Evolutionary conservation across 1,140 invertebrate species (phyloP).

Genomic region (Diorhabda elongata): DNA sequence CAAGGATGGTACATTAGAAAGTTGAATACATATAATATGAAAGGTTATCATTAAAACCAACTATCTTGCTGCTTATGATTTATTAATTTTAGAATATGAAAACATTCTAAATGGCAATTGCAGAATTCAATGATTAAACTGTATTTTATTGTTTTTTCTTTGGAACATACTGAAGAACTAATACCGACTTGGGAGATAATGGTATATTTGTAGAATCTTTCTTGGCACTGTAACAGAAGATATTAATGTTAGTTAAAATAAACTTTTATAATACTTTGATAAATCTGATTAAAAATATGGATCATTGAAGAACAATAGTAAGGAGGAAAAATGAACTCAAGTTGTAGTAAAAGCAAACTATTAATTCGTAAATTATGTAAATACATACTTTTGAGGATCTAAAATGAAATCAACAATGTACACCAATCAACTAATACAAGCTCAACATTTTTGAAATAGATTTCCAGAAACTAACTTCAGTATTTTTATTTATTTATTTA

Average conservation of each 20-base stretch:
- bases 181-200: conserved; percentile 47
- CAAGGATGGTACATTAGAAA: too few species aligned
- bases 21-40: too few species aligned
- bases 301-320: too few species aligned
- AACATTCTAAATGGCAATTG: neutral
- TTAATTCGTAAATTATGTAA: neutral
- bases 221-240: conserved; percentile 18
- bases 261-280: too few species aligned
- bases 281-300: too few species aligned
- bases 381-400: neutral
- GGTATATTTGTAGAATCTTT: conserved; percentile 38
- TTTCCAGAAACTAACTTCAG: too few species aligned
- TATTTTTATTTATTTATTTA: too few species aligned
- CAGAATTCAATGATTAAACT: neutral
- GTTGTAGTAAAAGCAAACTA: too few species aligned
- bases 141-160: conserved; percentile 30
- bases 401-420: too few species aligned
- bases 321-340: too few species aligned
- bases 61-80: neutral
- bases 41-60: neutral
- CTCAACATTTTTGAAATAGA: too few species aligned
- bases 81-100: neutral
- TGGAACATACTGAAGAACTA: conserved; percentile 52
- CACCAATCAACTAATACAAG: too few species aligned
- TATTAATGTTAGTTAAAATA: neutral